Evolutionary conservation across 2,797 vertebrate species (phyloP).

Genomic region (Gadopsis marmoratus): DNA sequence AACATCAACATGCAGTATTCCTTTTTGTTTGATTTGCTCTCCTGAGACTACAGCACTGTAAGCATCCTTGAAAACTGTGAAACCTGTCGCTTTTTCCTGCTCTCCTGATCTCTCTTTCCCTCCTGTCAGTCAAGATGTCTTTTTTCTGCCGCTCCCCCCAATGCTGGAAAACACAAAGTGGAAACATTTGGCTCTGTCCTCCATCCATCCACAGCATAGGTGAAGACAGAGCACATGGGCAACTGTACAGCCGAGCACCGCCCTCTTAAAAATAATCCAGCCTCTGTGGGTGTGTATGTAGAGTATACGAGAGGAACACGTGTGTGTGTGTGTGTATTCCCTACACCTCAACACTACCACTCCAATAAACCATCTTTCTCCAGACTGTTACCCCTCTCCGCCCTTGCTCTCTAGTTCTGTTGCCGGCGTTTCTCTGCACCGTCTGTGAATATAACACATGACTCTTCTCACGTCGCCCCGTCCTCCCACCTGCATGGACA

Average conservation of each 20-base stretch:
- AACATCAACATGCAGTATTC: constrained; percentile 47
- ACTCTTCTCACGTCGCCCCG: constrained; percentile 55
- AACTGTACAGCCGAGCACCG: constrained; percentile 64
- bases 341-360: constrained; percentile 41
- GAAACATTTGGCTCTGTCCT: constrained; percentile 80
- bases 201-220: constrained; percentile 70
- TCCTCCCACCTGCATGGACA: constrained; percentile 76
- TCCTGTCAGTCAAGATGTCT: constrained; percentile 57
- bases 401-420: constrained; percentile 37
- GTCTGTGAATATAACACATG: constrained; percentile 60
- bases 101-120: constrained; percentile 30
- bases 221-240: constrained; percentile 69
- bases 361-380: constrained; percentile 43
- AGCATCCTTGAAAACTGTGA: constrained; percentile 78
- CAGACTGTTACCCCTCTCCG: constrained; percentile 50
- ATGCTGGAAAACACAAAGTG: constrained; percentile 46
- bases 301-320: constrained; percentile 31
- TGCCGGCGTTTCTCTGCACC: constrained; percentile 36
- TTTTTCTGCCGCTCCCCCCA: constrained; percentile 56
- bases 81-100: constrained; percentile 48
- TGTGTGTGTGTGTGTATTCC: constrained; percentile 27
- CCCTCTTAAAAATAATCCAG: constrained; percentile 57
- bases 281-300: constrained; percentile 65
- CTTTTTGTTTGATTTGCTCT: constrained; percentile 54
- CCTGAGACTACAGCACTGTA: constrained; percentile 72